phyloP scores from a whole-genome alignment of 2,797 vertebrate species.

The Smutsia gigantea region DNA sequence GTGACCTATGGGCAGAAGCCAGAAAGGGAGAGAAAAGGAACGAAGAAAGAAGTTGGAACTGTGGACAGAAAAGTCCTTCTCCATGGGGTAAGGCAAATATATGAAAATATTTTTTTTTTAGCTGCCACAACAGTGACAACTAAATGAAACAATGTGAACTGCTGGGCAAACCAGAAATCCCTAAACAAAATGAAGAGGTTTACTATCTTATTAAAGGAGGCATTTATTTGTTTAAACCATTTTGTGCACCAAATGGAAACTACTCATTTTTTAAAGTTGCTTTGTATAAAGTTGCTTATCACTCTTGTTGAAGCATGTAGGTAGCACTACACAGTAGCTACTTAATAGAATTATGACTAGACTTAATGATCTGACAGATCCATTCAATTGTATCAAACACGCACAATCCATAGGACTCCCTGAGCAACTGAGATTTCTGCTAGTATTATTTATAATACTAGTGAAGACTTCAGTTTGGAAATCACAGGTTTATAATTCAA shows the following conservation, averaged over 20 bases:
- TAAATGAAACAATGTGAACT: neutral
- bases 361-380: neutral
- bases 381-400: neutral
- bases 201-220: neutral
- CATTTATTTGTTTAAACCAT: neutral
- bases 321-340: neutral
- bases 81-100: neutral
- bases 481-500: neutral
- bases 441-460: neutral
- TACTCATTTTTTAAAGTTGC: neutral
- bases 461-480: neutral
- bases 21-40: neutral
- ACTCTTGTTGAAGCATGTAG: neutral
- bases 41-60: neutral
- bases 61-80: neutral
- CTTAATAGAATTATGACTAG: neutral
- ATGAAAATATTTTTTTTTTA: neutral
- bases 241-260: neutral
- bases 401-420: neutral
- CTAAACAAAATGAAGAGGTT: neutral
- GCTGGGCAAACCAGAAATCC: neutral
- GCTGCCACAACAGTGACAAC: neutral
- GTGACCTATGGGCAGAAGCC: neutral
- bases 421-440: neutral
- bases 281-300: neutral